Evolutionary conservation across 2,113 vertebrate species (phyloP), one percentile per base, ranked within the genome.

Genomic region (Bubalus kerabau): DNA sequence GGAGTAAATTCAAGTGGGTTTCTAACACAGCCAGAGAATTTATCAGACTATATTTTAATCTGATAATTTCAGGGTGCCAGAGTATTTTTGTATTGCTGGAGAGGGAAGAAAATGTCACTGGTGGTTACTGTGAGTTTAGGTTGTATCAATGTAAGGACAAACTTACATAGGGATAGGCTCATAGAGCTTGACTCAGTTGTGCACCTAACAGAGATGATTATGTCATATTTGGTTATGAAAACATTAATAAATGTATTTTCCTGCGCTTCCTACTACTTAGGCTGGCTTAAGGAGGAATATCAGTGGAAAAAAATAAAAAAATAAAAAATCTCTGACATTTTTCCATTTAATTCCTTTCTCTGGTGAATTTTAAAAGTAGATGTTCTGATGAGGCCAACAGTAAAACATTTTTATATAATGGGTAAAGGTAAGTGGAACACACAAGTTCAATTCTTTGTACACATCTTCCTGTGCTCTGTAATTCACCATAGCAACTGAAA

Each of bases 401-500:
- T 54, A 96, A 81, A 59, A 91, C 89, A 94, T 91, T 94, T 96
- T 91, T 48, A 87, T 16, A 52, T 59, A 59, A 87, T 89, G 57
- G 83, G 48, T 64, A 43, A 93, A 74, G 62, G 46, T 91, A 97
- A 89, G 80, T 91, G 26, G 90, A 90, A 96, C 24, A 94, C 3
- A 74, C 40, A 85, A 96, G 93, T 90, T 96, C 92, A 94, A 30
- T 84, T 90, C 50, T 97, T 94, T 82, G 84, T 88, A 80, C 62
- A 67, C 23, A 82, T 91, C 92, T 90, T 93, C 85, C 89, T 82
- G 13, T 86, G 87, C 59, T 95, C 93, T 97, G 43, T 87, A 91
- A 92, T 85, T 98, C 76, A 95, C 95, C 81, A 97, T 91, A 81
- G 92, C 96, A 98, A 97, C 94, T 2, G 4, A 78, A 95, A 95